These are phyloP conservation scores for Phyllostomus discolor DNA, from an alignment of 2,113 vertebrate genomes.

Conservation along the genomic window DNA sequence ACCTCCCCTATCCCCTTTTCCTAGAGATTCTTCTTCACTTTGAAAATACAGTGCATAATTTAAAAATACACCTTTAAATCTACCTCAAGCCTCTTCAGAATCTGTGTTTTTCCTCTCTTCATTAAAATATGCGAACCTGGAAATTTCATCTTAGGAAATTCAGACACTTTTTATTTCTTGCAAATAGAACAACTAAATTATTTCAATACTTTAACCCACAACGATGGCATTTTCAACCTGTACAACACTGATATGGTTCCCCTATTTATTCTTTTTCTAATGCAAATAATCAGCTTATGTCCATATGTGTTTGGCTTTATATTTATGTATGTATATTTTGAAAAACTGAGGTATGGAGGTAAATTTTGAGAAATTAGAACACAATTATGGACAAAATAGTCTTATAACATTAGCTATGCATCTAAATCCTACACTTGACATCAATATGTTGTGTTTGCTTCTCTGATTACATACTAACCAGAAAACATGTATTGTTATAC, in stretches of 20 bases:
- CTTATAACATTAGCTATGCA: not conserved
- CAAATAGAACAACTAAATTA: not conserved
- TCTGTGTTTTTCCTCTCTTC: conserved; percentile 18
- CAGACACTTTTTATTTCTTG: not conserved
- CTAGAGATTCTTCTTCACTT: not conserved
- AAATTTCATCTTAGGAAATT: conserved; percentile 44
- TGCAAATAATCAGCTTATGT: not conserved
- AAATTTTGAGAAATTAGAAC: not conserved
- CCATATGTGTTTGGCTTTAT: not conserved
- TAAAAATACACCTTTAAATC: conserved; percentile 3
- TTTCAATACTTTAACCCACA: not conserved
- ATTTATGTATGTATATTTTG: not conserved
- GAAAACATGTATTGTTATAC: not conserved
- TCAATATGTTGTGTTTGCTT: not conserved
- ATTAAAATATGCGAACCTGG: conserved; percentile 53
- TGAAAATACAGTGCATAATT: conserved; percentile 26
- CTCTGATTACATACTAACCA: not conserved
- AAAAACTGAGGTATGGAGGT: not conserved
- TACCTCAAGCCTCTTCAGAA: conserved; percentile 6
- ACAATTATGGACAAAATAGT: not conserved
- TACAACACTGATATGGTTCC: not conserved
- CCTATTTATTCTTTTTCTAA: not conserved
- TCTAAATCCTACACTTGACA: not conserved
- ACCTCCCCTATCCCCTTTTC: too few species aligned
- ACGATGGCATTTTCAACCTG: not conserved